Base-by-base conservation (phyloP, 2,888 invertebrate genomes). In the Cosmorhoe ocellata region DNA sequence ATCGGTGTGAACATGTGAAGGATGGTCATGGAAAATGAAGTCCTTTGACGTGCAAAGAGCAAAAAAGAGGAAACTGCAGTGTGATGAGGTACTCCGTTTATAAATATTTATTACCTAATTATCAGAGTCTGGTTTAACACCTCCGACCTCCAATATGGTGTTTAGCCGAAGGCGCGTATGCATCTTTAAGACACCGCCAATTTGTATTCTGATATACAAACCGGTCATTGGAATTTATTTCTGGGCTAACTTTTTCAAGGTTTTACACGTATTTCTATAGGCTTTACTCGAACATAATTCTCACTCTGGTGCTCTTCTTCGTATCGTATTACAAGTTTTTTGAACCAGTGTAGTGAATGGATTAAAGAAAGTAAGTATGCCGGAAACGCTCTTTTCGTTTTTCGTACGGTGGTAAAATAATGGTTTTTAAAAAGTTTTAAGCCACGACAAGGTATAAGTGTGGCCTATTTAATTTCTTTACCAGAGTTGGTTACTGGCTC, bases 51-150 rank as follows among this genome's bases (percentile, higher is more conserved):
- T 69, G 60, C 61, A 67, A 69, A 69, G 61, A 65, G 71, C 64
- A 69, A 74, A 75, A 76, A 73, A 73, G 69, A 66, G 56, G 63
- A 65, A 68, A 63, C 60, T 63, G 67, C 67, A 69, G 63, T 67
- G 67, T 78, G 80, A 81, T 76, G 80, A 76, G 75, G 64, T 71
- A 70, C 75, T 68, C 60, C 74, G 73, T 81, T 84, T 86, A 85
- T 87, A 87, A 88, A 88, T 88, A 87, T 88, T 87, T 86, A 89
- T 85, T 80, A 79, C 80, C 83, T 81, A 79, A 85, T 86, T 86
- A 87, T 81, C 63, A 69, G 64, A 71, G 68, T 68, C 71, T 67
- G 76, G 73, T 72, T 81, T 80, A 77, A 78, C 81, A 79, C 78
- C 69, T 80, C 66, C 71, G 68, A 79, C 78, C 69, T 80, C 66